Conservation (phyloP, 2,113 vertebrate species). For the Corvus moneduloides region DNA sequence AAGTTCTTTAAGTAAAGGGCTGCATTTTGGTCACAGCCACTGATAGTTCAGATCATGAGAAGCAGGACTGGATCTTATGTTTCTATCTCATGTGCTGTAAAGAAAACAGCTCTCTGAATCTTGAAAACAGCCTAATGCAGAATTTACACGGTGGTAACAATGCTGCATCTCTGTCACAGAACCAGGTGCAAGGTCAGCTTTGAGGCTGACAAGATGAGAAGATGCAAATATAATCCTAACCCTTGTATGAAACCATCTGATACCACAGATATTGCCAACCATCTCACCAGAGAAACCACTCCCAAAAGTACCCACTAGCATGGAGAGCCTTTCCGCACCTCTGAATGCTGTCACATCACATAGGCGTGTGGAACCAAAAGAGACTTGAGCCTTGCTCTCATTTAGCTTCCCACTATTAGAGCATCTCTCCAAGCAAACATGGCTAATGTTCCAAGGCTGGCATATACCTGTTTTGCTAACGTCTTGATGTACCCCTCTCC, state of each 20-base stretch:
- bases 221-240: background rate
- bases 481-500: background rate
- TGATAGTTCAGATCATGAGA: background rate
- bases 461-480: background rate
- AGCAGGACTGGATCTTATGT: background rate
- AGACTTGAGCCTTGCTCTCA: background rate
- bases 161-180: background rate
- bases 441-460: background rate
- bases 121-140: background rate
- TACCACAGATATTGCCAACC: background rate
- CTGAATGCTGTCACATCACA: background rate
- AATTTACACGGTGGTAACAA: background rate
- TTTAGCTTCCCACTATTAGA: background rate
- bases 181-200: background rate
- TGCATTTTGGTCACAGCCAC: background rate
- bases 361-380: rapidly evolving
- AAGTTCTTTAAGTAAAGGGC: background rate
- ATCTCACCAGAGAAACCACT: background rate
- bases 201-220: background rate
- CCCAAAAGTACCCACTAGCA: background rate
- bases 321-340: background rate
- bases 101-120: background rate
- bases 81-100: background rate
- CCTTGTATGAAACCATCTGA: background rate
- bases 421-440: background rate